Base-by-base conservation (phyloP, 2,888 invertebrate genomes). In the Apodemia mormo region DNA sequence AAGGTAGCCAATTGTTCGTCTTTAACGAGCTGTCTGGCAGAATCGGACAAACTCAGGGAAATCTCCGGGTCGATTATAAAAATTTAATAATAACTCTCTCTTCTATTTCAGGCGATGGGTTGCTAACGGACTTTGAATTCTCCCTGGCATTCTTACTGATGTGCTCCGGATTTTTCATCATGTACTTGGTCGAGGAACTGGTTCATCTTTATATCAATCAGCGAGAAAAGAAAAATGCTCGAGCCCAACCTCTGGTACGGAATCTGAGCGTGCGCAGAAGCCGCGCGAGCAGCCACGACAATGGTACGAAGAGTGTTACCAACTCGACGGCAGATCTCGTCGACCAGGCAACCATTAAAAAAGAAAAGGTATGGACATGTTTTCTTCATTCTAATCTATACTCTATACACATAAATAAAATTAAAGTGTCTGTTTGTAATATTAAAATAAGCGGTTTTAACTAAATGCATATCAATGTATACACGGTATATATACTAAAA, bases 161-260 rank as follows among this genome's bases (percentile, higher is more conserved):
- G 90, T 97, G 97, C 82, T 85, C 91, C 33, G 96, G 96, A 1
- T 97, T 96, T 87, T 96, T 96, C 85, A 86, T 95, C 37, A 96
- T 97, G 95, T 96, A 96, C 81, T 87, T 97, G 9, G 95, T 97
- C n/a, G 97, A 97, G 78, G 97, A 97, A 81, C 77, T 96, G 66
- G 96, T 97, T 2, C 97, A 97, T 80, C 82, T 94, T 66, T 95
- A 96, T 81, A 91, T 97, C 68, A 94, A 87, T 6, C 69, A 74
- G 7, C 72, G 95, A 64, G 93, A 94, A 77, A 87, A 83, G 73
- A 86, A 77, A 71, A 85, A 81, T 71, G 87, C 88, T 0, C 77
- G 81, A 30, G 69, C 77, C 1, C 74, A 88, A 14, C 88, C 87
- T 0, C 80, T 94, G 0, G 93, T 92, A 49, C 84, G 94, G 71